phyloP scores from a whole-genome alignment of 2,888 invertebrate species.

The Caenorhabditis afra region DNA sequence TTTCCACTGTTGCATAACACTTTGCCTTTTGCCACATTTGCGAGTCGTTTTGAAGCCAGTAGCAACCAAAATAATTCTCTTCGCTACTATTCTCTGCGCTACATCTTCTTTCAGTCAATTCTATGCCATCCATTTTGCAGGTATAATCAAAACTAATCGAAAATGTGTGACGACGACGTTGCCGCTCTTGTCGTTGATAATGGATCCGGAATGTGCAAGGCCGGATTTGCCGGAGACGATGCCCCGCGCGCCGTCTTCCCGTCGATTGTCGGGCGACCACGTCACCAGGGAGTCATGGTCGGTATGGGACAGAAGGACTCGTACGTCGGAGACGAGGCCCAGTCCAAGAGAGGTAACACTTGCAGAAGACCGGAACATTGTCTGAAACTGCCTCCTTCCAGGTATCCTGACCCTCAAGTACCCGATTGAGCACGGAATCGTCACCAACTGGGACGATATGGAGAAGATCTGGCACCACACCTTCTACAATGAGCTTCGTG shows the following conservation, averaged over 20 bases:
- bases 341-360: slow-evolving; percentile 86
- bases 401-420: slow-evolving; percentile 91
- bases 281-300: slow-evolving; percentile 84
- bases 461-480: slow-evolving; percentile 99
- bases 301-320: slow-evolving; percentile 78
- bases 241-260: slow-evolving; percentile 90
- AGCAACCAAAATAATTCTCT: not conserved
- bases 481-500: slow-evolving; percentile 96
- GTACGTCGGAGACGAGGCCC: slow-evolving; percentile 74
- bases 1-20: not conserved
- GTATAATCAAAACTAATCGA: slow-evolving; percentile 48
- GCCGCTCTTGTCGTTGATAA: slow-evolving; percentile 82
- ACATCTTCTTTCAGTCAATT: no score
- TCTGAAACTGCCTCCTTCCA: slow-evolving; percentile 64
- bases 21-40: not conserved
- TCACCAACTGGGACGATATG: slow-evolving; percentile 98
- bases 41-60: not conserved
- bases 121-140: slow-evolving; percentile 17
- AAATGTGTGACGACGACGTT: slow-evolving; percentile 89
- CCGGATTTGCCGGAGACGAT: slow-evolving; percentile 88
- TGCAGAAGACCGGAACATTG: not conserved
- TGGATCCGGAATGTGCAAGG: slow-evolving; percentile 84
- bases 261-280: slow-evolving; percentile 88
- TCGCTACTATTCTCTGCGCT: not conserved
- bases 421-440: slow-evolving; percentile 95